phyloP scores from a whole-genome alignment of 2,113 vertebrate genomes.

The Cettia cetti region DNA sequence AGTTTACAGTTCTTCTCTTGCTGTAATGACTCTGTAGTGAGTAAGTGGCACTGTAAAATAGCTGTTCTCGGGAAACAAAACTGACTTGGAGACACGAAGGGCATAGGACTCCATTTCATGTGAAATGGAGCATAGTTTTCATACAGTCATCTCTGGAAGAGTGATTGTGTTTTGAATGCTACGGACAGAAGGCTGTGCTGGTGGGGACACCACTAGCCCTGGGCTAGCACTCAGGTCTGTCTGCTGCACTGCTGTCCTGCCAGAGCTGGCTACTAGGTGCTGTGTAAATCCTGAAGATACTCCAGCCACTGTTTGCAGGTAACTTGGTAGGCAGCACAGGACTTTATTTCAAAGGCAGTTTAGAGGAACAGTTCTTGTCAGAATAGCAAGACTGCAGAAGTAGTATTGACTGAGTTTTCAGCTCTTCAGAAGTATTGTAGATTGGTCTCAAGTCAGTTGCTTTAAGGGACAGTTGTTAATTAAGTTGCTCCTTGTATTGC shows the following conservation, averaged over 20 bases:
- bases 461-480: background rate
- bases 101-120: background rate
- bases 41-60: background rate
- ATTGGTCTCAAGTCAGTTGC: background rate
- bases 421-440: background rate
- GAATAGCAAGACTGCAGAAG: background rate
- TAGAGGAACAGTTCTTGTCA: background rate
- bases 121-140: background rate
- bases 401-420: background rate
- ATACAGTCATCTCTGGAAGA: background rate
- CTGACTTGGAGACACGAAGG: background rate
- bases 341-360: background rate
- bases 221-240: background rate
- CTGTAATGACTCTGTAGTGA: background rate
- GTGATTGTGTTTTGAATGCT: background rate
- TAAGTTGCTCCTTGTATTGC: background rate
- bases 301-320: background rate
- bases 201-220: background rate
- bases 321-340: background rate
- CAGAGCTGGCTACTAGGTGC: background rate
- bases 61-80: background rate
- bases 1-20: background rate
- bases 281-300: background rate
- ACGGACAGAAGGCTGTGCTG: fast-evolving
- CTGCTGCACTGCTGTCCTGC: background rate